Conservation (phyloP, 2,113 vertebrate species). For the Mastomys coucha region DNA sequence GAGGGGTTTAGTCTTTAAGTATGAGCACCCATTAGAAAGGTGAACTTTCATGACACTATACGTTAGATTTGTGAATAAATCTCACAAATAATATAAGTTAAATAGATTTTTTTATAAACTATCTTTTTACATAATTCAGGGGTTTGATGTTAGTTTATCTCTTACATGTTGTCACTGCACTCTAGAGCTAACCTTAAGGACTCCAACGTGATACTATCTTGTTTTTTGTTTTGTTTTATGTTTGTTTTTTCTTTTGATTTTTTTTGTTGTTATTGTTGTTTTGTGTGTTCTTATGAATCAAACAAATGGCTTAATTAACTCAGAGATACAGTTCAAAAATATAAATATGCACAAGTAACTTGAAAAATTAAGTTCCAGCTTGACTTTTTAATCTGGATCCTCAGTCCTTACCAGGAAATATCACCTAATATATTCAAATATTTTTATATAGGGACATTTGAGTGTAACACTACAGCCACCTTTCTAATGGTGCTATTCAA, state of each 20-base stretch:
- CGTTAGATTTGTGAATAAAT: not conserved
- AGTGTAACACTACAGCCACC: not conserved
- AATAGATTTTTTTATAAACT: not conserved
- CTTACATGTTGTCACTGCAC: conserved; percentile 10
- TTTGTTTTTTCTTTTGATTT: not conserved
- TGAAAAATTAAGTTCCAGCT: conserved; percentile 8
- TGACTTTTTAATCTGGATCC: not conserved
- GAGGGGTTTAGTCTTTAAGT: not conserved
- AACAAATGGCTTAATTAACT: not conserved
- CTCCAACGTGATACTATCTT: not conserved
- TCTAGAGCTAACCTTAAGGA: not conserved
- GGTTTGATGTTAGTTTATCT: not conserved
- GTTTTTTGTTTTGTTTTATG: not conserved
- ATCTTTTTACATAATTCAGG: not conserved
- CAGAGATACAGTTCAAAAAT: not conserved
- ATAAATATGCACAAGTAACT: not conserved
- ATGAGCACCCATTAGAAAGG: not conserved
- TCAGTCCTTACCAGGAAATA: not conserved
- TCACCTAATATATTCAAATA: conserved; percentile 37
- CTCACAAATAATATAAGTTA: not conserved
- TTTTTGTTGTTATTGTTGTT: not conserved
- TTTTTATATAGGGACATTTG: not conserved
- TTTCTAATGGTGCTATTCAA: not conserved
- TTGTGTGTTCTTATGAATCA: not conserved
- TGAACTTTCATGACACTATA: not conserved